phyloP scores from a whole-genome alignment of 1,140 invertebrate genomes.

The Drosophila pallidifrons region DNA sequence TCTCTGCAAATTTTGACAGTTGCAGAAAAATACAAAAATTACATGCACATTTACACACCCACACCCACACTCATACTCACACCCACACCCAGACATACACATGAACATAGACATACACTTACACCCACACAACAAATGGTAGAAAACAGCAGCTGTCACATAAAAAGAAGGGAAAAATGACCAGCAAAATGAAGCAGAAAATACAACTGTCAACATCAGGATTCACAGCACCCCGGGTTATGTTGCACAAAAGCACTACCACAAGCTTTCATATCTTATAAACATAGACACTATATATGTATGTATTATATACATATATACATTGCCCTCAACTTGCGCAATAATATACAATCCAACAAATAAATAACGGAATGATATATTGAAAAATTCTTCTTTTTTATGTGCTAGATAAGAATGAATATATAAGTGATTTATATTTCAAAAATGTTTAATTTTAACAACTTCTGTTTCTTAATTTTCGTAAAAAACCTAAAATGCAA shows the following conservation, averaged over 20 bases:
- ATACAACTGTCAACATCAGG: slow-evolving; percentile 61
- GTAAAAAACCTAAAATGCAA: no score
- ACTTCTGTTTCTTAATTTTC: no score
- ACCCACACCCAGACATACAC: slow-evolving; percentile 14
- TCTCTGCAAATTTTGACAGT: slow-evolving; percentile 55
- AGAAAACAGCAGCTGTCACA: slow-evolving; percentile 18
- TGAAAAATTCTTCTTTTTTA: no score
- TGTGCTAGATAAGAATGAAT: no score
- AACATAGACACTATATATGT: slow-evolving; percentile 1
- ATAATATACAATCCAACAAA: background rate
- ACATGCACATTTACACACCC: slow-evolving; percentile 18
- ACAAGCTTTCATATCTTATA: background rate
- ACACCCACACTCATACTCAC: background rate
- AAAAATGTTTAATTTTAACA: no score
- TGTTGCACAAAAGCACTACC: slow-evolving; percentile 18
- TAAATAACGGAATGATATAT: background rate
- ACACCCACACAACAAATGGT: background rate
- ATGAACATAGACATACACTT: slow-evolving; percentile 1
- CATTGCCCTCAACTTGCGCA: background rate
- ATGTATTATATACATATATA: background rate
- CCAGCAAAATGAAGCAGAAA: slow-evolving; percentile 46
- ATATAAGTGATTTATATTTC: no score
- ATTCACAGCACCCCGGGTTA: slow-evolving; percentile 42
- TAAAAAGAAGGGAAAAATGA: slow-evolving; percentile 36
- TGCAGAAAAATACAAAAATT: slow-evolving; percentile 47